phyloP scores from a whole-genome alignment of 2,113 vertebrate species.

The Lepus timidus region DNA sequence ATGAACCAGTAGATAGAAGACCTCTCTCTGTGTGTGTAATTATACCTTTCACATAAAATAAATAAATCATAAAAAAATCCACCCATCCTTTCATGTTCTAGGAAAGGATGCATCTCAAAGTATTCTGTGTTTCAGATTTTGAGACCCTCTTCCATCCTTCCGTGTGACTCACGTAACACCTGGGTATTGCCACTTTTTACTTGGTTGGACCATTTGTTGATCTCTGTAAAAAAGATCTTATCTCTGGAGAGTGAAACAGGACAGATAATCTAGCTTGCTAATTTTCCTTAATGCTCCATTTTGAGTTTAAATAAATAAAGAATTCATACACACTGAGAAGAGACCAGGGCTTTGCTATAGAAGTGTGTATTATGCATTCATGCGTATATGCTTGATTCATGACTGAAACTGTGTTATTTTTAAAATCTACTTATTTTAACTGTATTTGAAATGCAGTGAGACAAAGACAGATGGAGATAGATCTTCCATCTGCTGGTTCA shows the following conservation, averaged over 20 bases:
- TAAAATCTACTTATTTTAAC: background rate
- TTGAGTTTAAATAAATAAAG: background rate
- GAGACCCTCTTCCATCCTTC: background rate
- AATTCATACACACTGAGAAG: background rate
- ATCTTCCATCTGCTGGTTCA: too few species aligned
- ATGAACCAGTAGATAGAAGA: too few species aligned
- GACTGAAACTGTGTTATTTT: background rate
- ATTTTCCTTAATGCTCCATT: background rate
- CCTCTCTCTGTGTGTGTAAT: too few species aligned
- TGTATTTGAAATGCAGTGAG: too few species aligned
- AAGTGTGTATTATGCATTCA: background rate
- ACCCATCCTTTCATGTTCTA: background rate
- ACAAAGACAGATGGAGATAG: too few species aligned
- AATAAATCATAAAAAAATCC: background rate
- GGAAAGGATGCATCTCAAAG: background rate
- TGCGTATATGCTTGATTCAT: background rate
- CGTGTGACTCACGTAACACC: too few species aligned
- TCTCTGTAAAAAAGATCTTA: background rate
- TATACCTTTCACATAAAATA: too few species aligned
- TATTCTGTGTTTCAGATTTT: rapidly evolving
- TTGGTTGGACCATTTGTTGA: background rate
- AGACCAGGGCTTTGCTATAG: background rate
- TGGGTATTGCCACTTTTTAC: background rate
- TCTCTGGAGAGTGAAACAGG: background rate
- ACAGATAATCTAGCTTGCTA: background rate